Percentiles rank a stretch among this genome's conserved stretches.
These are phyloP conservation scores for Microctonus brassicae DNA, from an alignment of 2,888 invertebrate genomes.

Conservation along the genomic window DNA sequence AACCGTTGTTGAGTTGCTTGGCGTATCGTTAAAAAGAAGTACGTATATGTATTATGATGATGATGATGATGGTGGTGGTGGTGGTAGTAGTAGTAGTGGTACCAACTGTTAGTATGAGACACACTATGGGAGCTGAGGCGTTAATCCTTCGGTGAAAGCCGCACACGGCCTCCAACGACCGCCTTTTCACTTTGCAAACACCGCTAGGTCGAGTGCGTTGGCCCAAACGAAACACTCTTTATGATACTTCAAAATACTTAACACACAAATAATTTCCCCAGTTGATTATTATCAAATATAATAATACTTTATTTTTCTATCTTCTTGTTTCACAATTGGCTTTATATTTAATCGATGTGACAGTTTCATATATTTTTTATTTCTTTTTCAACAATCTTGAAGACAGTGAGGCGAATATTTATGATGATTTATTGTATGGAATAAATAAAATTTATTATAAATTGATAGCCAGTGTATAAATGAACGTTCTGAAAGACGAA, in stretches of 20 bases:
- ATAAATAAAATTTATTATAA: no score
- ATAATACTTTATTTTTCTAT: not conserved
- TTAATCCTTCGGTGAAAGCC: conserved; percentile 50
- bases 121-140: conserved; percentile 17
- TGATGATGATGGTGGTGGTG: no score
- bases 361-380: not conserved
- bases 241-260: conserved; percentile 18
- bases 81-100: not conserved
- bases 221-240: conserved; percentile 18
- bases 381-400: not conserved
- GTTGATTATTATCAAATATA: not conserved
- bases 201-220: conserved; percentile 32
- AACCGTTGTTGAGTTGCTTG: not conserved
- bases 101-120: not conserved
- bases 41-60: no score
- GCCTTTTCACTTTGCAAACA: conserved; percentile 60
- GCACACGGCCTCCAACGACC: conserved; percentile 53
- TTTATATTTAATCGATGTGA: not conserved
- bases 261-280: conserved; percentile 13
- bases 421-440: no score
- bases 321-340: not conserved
- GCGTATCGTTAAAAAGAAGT: no score
- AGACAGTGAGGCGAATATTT: not conserved
- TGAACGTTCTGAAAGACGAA: not conserved
- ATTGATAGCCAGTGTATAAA: not conserved